A percentile compares a stretch with the other conserved stretches of the same genome.
phyloP scores from a whole-genome alignment of 2,113 vertebrate genomes.

The Kryptolebias marmoratus region DNA sequence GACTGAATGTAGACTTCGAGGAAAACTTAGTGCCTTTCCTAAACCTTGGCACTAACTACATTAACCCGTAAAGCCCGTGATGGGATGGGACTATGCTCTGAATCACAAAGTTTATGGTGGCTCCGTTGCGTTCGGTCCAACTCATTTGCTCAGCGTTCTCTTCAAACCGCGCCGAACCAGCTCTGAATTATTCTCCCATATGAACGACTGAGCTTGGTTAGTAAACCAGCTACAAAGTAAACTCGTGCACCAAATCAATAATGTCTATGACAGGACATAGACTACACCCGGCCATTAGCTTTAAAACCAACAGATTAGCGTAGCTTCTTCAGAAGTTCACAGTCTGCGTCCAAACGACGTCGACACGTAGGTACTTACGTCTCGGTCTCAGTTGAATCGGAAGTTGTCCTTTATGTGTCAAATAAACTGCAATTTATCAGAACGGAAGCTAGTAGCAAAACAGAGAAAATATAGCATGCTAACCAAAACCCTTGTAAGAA shows the following conservation, averaged over 20 bases:
- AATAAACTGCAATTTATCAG: neutral
- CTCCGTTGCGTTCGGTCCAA: neutral
- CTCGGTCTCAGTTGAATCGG: constrained; percentile 7
- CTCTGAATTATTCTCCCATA: neutral
- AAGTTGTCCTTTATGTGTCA: neutral
- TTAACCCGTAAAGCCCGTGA: neutral
- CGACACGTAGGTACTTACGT: constrained; percentile 40
- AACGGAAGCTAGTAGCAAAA: neutral
- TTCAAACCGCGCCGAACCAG: neutral
- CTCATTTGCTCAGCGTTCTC: neutral
- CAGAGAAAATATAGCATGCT: constrained; percentile 30
- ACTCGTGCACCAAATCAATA: constrained; percentile 2
- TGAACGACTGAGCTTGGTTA: neutral
- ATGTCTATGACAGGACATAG: constrained; percentile 42
- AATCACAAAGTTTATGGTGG: neutral
- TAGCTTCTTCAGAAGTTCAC: constrained; percentile 33
- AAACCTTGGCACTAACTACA: neutral
- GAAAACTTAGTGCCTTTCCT: neutral
- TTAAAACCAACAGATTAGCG: constrained; percentile 50
- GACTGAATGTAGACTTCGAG: neutral
- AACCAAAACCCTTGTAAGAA: constrained; percentile 33
- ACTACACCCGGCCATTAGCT: constrained; percentile 12
- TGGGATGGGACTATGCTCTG: constrained; percentile 36
- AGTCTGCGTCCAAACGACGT: neutral
- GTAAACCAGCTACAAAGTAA: neutral